These are phyloP conservation scores for Nycticebus coucang DNA, from an alignment of 2,113 vertebrate species.

Conservation along the genomic window DNA sequence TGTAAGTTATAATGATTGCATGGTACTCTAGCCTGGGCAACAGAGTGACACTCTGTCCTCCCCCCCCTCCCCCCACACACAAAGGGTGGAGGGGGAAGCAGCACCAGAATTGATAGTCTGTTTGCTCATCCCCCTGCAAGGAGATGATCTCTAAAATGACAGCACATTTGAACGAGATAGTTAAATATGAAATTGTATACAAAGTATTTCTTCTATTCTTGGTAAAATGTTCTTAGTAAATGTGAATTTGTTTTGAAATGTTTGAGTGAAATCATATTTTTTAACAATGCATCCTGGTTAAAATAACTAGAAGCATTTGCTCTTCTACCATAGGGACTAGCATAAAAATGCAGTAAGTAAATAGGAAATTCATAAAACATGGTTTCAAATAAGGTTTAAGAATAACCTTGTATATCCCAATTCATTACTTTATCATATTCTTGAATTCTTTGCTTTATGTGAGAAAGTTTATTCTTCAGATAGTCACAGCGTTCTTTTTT, in stretches of 20 bases:
- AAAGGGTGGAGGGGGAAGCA: not conserved
- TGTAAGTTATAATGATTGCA: no score
- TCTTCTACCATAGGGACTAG: constrained; percentile 59
- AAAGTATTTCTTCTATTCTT: not conserved
- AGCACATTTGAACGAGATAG: not conserved
- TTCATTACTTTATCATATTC: constrained; percentile 96
- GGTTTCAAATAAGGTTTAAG: constrained; percentile 41
- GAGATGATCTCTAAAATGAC: not conserved
- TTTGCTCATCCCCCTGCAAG: not conserved
- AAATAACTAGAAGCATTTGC: not conserved
- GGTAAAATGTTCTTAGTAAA: not conserved
- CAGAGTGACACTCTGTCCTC: no score
- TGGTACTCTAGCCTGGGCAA: no score
- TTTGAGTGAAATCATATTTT: not conserved
- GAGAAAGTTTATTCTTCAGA: constrained; percentile 96
- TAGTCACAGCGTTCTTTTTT: constrained; percentile 97
- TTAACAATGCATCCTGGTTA: not conserved
- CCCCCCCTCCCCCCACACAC: not conserved
- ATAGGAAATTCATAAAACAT: constrained; percentile 76
- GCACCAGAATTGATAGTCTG: not conserved
- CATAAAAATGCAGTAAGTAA: constrained; percentile 81
- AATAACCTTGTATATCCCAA: constrained; percentile 89
- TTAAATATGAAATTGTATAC: not conserved
- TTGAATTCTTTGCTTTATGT: constrained; percentile 97
- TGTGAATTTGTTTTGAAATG: constrained; percentile 48